These are phyloP conservation scores for Epinephelus moara DNA, from an alignment of 2,113 vertebrate species.

Conservation along the genomic window DNA sequence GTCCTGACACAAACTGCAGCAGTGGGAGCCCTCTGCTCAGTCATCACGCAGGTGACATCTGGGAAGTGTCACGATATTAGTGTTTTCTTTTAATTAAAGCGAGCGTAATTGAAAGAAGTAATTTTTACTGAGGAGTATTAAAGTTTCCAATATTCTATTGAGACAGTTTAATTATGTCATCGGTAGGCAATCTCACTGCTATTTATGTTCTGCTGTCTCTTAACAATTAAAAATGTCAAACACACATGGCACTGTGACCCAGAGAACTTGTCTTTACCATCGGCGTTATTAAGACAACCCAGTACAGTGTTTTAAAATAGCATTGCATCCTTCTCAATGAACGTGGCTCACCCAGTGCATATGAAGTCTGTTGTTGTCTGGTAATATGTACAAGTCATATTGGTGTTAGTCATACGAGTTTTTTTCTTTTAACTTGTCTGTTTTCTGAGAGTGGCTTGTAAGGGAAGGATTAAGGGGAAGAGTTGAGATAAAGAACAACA, in stretches of 20 bases:
- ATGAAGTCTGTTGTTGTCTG: neutral
- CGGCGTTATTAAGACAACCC: neutral
- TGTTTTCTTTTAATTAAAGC: neutral
- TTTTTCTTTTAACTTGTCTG: too few species aligned
- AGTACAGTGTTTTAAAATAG: neutral
- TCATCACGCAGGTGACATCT: neutral
- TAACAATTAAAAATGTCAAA: neutral
- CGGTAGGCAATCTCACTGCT: neutral
- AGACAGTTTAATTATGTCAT: neutral
- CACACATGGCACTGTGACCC: neutral
- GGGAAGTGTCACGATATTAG: neutral
- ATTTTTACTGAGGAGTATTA: neutral
- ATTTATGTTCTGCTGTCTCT: too few species aligned
- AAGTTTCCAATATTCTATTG: neutral
- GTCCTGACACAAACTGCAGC: conserved; percentile 26
- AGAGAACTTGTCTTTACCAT: neutral
- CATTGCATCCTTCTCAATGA: neutral
- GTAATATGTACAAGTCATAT: neutral
- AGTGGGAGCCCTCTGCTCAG: conserved; percentile 9
- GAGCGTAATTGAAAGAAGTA: neutral
- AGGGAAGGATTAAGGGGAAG: too few species aligned
- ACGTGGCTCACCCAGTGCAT: neutral
- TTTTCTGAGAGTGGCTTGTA: too few species aligned
- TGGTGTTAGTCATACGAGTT: too few species aligned
- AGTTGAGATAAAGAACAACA: neutral